Base-by-base conservation (phyloP, 2,797 vertebrate species). In the Takifugu rubripes region DNA sequence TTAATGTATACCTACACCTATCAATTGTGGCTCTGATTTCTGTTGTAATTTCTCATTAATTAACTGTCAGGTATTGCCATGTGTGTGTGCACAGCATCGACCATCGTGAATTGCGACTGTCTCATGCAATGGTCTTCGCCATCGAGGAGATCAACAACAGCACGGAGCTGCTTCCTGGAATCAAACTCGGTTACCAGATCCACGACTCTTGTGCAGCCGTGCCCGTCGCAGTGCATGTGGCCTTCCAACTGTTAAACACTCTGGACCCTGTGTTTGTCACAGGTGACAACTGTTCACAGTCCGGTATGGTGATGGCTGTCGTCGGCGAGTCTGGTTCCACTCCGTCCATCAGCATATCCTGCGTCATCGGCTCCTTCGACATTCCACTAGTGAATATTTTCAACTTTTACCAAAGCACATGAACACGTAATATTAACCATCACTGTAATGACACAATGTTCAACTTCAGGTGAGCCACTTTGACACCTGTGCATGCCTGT, bases 91-190 rank as follows among this genome's bases (percentile, higher is more conserved):
- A 14, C 44, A 56, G 54, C 21, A 49, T 57, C 5, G 46, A 57
- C 21, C 25, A 45, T 12, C 55, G 45, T 36, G 15, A 58, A 27
- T 33, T 58, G 33, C 56, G 29, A 16, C 17, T 58, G 16, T 58
- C 56, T 26, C 75, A 69, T 0, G 54, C 84, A 24, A 81, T 88
- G 84, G 9, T 81, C 5, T 86, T 84, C 25, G 75, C 84, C 15
- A 72, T 89, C 0, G 65, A 84, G 5, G 87, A 89, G 48, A 85
- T 89, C 6, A 89, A 89, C 68, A 84, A 82, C 79, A 87, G 78
- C 55, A 64, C 77, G 0, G 47, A 73, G 11, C 74, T 89, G 10
- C 68, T 89, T 25, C 87, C 86, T 0, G 79, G 75, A 1, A 44
- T 87, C 31, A 76, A 6, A 6, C 69, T 89, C 0, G 87, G 87